Conservation (phyloP, 2,888 invertebrate genomes). For the Mechanitis messenoides region DNA sequence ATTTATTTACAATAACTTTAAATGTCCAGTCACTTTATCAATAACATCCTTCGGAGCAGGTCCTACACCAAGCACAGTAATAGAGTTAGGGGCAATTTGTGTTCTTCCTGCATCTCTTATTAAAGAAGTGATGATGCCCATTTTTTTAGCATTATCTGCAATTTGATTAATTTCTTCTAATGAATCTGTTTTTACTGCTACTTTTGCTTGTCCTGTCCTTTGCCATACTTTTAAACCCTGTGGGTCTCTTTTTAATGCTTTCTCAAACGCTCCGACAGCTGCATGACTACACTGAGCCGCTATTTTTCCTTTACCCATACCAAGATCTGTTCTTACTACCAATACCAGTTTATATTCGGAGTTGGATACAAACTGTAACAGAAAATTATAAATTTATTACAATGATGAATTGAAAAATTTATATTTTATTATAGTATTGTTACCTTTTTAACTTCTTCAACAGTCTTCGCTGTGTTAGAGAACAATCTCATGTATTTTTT, state of each 20-base stretch:
- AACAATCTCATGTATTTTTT: conserved; percentile 47
- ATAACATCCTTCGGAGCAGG: conserved; percentile 87
- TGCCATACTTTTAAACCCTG: conserved; percentile 77
- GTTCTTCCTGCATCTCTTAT: conserved; percentile 95
- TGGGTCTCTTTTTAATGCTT: conserved; percentile 78
- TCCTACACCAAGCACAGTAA: conserved; percentile 95
- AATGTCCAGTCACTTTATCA: conserved; percentile 90
- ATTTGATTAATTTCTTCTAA: conserved; percentile 84
- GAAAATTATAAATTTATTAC: conserved; percentile 10
- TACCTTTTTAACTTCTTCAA: conserved; percentile 45
- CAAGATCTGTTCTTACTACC: conserved; percentile 91
- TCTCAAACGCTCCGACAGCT: conserved; percentile 90
- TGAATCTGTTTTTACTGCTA: conserved; percentile 88
- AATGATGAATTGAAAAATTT: background rate
- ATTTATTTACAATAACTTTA: conserved; percentile 84
- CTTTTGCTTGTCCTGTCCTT: conserved; percentile 88
- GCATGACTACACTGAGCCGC: conserved; percentile 97
- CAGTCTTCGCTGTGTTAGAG: conserved; percentile 39
- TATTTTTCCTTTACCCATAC: conserved; percentile 97
- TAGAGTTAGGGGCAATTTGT: conserved; percentile 91
- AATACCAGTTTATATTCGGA: conserved; percentile 88
- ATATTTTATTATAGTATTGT: background rate
- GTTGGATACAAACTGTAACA: conserved; percentile 58
- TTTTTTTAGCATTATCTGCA: conserved; percentile 80
- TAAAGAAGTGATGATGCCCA: conserved; percentile 83